Base-by-base conservation (phyloP, 2,113 vertebrate genomes). In the Recurvirostra avosetta region DNA sequence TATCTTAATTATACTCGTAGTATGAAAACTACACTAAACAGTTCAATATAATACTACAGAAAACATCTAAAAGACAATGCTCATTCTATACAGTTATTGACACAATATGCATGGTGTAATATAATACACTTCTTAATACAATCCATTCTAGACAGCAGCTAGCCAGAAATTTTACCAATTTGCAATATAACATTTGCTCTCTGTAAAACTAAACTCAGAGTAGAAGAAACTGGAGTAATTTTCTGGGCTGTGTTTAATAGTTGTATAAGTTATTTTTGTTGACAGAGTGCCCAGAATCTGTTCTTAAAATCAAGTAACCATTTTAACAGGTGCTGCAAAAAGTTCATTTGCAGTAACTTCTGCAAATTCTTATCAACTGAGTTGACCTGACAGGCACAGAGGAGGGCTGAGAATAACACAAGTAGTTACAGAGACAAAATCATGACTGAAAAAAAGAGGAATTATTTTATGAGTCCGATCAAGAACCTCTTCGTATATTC, bases 251-350 rank as follows among this genome's bases (percentile, higher is more conserved):
- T 40, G 8, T 58, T 92, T 82, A 87, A 52, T 34, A 74, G 38
- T 18, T 5, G 9, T 74, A 43, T 74, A 76, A 86, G 34, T 41
- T 92, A 74, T 74, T 86, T 90, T 81, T 91, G 40, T 82, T 94
- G 91, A 91, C 80, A 65, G 56, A 45, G 4, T 91, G 88, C 86
- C 83, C 73, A 81, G 66, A 89, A 92, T 81, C 76, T 80, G 30
- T 61, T 88, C 8, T 70, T 94, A 91, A 94, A 90, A 85, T 73
- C 68, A 75, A 82, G 63, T 65, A 76, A 62, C 59, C 34, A 14
- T 94, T 94, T 81, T 94, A 90, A 93, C 27, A 84, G 26, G 30
- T 92, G 36, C 19, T 70, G 70, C 91, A 85, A 80, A 92, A 95
- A 66, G 12, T 63, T 84, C 4, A 41, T 84, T 80, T 86, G 30